A percentile compares a stretch with the other conserved stretches of the same genome.
phyloP scores from a whole-genome alignment of 2,888 invertebrate species.

The Ischnura elegans region DNA sequence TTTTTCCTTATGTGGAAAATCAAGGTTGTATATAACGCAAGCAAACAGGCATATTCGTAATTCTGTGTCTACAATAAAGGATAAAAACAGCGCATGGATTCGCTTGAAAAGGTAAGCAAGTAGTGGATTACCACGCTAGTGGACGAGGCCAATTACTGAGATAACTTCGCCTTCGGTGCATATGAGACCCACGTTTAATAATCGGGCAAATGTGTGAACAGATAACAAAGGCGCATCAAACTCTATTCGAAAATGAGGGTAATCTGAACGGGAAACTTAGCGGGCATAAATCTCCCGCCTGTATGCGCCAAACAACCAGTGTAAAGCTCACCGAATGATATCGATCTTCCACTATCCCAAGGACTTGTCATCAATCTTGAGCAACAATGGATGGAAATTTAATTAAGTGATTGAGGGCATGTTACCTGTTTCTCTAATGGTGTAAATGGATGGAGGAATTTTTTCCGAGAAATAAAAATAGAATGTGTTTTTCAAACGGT shows the following conservation, averaged over 20 bases:
- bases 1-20: no score
- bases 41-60: no score
- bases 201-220: not conserved
- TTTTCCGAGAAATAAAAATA: no score
- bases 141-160: slow-evolving; percentile 32
- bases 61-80: no score
- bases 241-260: slow-evolving; percentile 43
- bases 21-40: no score
- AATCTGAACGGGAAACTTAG: slow-evolving; percentile 43
- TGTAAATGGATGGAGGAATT: no score
- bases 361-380: not conserved
- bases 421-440: not conserved
- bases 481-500: no score
- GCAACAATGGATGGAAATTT: not conserved
- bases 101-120: not conserved
- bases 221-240: not conserved
- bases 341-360: not conserved
- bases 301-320: not conserved
- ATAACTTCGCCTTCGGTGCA: slow-evolving; percentile 14
- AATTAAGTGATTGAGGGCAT: not conserved
- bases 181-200: slow-evolving; percentile 40
- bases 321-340: not conserved
- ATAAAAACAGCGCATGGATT: no score
- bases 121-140: not conserved
- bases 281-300: slow-evolving; percentile 30